Percentiles rank a stretch among this genome's conserved stretches.
Conservation (phyloP, 2,888 invertebrate genomes). For the Cryptus armator region DNA sequence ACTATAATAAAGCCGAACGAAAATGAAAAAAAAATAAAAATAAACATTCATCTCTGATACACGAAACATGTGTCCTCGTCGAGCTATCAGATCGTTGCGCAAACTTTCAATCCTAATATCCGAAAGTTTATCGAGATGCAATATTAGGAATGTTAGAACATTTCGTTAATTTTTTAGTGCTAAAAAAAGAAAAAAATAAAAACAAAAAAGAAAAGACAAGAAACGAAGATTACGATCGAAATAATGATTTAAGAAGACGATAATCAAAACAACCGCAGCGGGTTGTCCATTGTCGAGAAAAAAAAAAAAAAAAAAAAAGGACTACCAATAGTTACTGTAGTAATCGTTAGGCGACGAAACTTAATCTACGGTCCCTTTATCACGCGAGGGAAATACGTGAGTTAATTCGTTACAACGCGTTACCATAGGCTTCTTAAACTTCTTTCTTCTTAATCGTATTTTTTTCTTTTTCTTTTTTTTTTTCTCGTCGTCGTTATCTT, state of each 20-base stretch:
- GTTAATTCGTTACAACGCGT: constrained; percentile 16
- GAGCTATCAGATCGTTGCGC: constrained; percentile 19
- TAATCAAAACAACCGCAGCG: constrained; percentile 41
- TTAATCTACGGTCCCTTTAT: constrained; percentile 54
- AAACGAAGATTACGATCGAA: constrained; percentile 19
- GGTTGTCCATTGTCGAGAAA: constrained; percentile 42
- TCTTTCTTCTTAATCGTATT: constrained; percentile 14
- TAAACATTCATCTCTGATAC: constrained; percentile 47
- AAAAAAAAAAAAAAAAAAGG: not conserved
- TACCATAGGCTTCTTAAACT: not conserved
- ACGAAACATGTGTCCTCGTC: constrained; percentile 14
- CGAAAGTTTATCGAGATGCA: constrained; percentile 46
- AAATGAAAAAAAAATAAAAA: constrained; percentile 23
- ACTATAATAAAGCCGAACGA: constrained; percentile 12
- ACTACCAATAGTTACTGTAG: constrained; percentile 14
- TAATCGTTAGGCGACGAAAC: constrained; percentile 57
- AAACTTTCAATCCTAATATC: constrained; percentile 43
- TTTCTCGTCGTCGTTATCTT: not conserved
- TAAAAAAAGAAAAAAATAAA: constrained; percentile 13
- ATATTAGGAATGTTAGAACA: constrained; percentile 63
- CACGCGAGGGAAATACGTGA: constrained; percentile 33
- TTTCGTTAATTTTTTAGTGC: constrained; percentile 49
- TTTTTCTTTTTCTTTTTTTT: no score
- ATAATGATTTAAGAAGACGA: constrained; percentile 13
- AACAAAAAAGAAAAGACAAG: not conserved